Evolutionary conservation across 92 coral and sea anemone species (phyloP), one percentile per base, ranked within the genome.

Genomic region (Palythoa heliodiscus): DNA sequence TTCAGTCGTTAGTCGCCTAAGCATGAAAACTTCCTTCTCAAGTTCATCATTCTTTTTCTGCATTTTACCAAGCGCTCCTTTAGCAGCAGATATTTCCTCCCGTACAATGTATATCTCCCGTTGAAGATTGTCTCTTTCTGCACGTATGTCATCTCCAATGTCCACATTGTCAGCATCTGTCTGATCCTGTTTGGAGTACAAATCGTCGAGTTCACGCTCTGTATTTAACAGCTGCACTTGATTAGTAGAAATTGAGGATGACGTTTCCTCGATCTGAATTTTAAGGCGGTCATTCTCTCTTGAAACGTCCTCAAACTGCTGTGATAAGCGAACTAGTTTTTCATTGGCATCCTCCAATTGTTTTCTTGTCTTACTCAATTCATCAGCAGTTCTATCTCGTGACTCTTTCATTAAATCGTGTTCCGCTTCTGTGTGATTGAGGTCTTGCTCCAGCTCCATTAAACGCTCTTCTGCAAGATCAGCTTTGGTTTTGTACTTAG

Each of bases 121-220:
- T 38, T 87, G 92, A 9, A 97, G 93, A 3, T 86, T 86, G 73
- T 95, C 98, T 75, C 96, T 92, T 82, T 97, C 99, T 76, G 90
- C 91, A 64, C 89, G 93, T n/a, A 89, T 23, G 43, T 66, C 73
- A 55, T 90, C 88, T 24, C 91, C 73, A 57, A 90, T 97, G 14
- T 88, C 80, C 64, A 55, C 88, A 11, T 92, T 88, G 53, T 90
- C 94, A 11, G 95, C 88, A 79, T 97, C 99, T n/a, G 89, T 83
- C 20, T 82, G 91, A 55, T 95, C 98, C 68, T 90, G 90, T 70
- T 91, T 92, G 23, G 89, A 72, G 82, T 92, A 88, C 76, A 91
- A 80, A 78, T 97, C 98, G 83, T 92, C 95, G 20, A 94, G 93
- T n/a, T 94, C 89, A 9, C 87, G 88, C 76, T 94, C 98, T 38